Evolutionary conservation across 2,888 invertebrate genomes (phyloP), one percentile per base, ranked within the genome.

Genomic region (Drosophila borealis): DNA sequence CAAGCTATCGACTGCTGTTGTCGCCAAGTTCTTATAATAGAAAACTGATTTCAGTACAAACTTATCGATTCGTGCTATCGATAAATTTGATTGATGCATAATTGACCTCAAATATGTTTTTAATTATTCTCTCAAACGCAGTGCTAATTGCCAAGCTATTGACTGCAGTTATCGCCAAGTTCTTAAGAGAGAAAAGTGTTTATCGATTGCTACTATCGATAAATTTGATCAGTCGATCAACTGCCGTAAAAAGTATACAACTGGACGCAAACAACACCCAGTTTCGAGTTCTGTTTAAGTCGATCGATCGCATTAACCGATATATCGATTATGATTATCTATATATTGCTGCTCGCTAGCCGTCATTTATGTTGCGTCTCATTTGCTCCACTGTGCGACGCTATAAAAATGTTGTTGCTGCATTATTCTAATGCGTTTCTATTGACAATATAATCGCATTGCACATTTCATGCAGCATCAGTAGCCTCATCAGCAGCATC

Each of bases 371-470:
- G 41, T 17, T 8, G 41, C 17, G 21, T 1, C 25, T 33, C 14
- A 45, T 59, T 34, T 34, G n/a, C 11, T 2, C 21, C 51, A 62
- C 39, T 46, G 54, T 61, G 62, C n/a, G 51, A 17, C 39, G 55
- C 17, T 37, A 42, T n/a, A 25, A 45, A 67, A 55, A 46, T 51
- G 10, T 21, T 37, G 68, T 68, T 70, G 72, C 78, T 70, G 72
- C 78, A 80, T 75, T 80, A 80, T 82, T 78, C 76, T 80, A 82
- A 82, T 77, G 80, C 57, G 70, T 57, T 84, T 79, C 77, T 80
- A 77, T 80, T 82, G 81, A 71, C 80, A 79, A 81, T 74, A 70
- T 70, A 79, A 80, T 66, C 74, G 63, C 74, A 51, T 53, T 60
- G 74, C 60, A 62, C 54, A 60, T 62, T 73, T 60, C 65, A 63